Conservation (phyloP, 2,888 invertebrate species). For the Drosophila mayaguana region DNA sequence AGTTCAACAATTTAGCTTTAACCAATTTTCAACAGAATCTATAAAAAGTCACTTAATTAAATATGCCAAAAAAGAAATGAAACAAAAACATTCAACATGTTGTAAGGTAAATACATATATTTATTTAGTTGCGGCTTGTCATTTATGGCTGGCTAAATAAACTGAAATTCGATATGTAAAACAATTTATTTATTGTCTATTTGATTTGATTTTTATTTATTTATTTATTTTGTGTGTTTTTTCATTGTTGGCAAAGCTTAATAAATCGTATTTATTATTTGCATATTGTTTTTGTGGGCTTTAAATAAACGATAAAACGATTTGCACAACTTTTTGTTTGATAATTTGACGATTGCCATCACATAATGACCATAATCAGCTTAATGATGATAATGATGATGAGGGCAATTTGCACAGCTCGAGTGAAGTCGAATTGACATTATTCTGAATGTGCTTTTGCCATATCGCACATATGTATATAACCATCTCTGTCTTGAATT, state of each 20-base stretch:
- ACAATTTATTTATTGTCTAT: slow-evolving; percentile 23
- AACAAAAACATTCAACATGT: slow-evolving; percentile 3
- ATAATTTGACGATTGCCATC: slow-evolving; percentile 43
- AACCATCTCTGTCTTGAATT: slow-evolving; percentile 21
- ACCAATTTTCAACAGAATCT: slow-evolving; percentile 5
- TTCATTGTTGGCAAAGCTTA: slow-evolving; percentile 36
- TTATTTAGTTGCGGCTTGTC: slow-evolving; percentile 43
- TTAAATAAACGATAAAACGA: slow-evolving; percentile 34
- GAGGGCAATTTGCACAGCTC: slow-evolving; percentile 40
- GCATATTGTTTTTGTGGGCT: slow-evolving; percentile 31
- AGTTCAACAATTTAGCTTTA: not conserved
- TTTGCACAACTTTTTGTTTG: slow-evolving; percentile 39
- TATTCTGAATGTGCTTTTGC: slow-evolving; percentile 54
- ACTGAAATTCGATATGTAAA: slow-evolving; percentile 40
- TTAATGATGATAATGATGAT: slow-evolving; percentile 36
- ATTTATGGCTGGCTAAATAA: slow-evolving; percentile 63
- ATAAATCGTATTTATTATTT: slow-evolving; percentile 66
- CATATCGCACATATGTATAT: slow-evolving; percentile 18
- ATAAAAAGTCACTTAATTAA: slow-evolving; percentile 48
- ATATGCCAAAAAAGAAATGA: slow-evolving; percentile 27
- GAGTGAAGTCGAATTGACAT: slow-evolving; percentile 39
- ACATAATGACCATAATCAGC: slow-evolving; percentile 23
- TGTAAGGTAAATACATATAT: slow-evolving; percentile 28
- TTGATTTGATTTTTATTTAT: not conserved
- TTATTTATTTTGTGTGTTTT: not conserved